Base-by-base conservation (phyloP, 2,113 vertebrate genomes). In the Agapornis roseicollis region DNA sequence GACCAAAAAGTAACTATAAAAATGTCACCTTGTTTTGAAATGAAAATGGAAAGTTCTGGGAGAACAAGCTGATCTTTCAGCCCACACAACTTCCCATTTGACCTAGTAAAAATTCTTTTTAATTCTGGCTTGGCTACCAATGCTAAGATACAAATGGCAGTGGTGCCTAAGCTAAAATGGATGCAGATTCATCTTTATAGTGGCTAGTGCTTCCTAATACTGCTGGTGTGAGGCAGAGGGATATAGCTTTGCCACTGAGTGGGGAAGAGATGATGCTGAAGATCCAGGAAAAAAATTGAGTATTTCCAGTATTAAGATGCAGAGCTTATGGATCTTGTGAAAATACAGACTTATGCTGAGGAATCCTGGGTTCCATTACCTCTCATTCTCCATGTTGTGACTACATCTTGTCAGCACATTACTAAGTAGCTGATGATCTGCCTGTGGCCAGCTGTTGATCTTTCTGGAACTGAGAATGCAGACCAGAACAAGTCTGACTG, bases 181-280 rank as follows among this genome's bases (percentile, higher is more conserved):
- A 17, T 61, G 31, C 20, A 31, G 42, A 16, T 78, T 91, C 7
- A 7, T 68, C 50, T 14, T 41, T 31, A 12, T 39, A 44, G 35
- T 24, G 52, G 14, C 41, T 56, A 6, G 22, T 55, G 20, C 49
- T 80, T 61, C 37, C 46, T 17, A 14, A 20, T 33, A 24, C 31
- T 80, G 49, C 53, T 39, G 4, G 19, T 0, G 0, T 68, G 50
- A 29, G 8, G 18, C 35, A 25, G 11, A 16, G 27, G 3, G 10
- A 39, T 7, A 2, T 5, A 29, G 11, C 14, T 55, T 78, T 74
- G 39, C 27, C 24, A 6, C 27, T 1, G 2, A 72, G 13, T 33
- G 44, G 18, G 11, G 19, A 83, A 68, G 39, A 50, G 20, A n/a
- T 5, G 22, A 27, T 42, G 20, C 31, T 91, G 35, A 72, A 76